Evolutionary conservation across 2,113 vertebrate genomes (phyloP), one percentile per base, ranked within the genome.

Genomic region (Stigmatopora nigra): DNA sequence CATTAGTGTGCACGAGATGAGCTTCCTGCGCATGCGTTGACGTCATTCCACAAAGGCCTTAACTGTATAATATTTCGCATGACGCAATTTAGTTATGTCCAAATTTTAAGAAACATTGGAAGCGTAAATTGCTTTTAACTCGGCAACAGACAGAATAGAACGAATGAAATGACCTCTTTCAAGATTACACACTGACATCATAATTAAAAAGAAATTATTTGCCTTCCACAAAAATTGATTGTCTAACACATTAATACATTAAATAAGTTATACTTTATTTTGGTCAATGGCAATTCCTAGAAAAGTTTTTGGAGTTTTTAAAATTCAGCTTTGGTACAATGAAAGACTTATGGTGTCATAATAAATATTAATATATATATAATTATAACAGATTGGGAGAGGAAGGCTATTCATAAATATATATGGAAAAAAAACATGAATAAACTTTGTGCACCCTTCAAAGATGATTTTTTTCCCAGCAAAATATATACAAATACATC

Each of bases 21-120:
- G 58, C 67, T 52, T 64, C 69, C 49, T 45, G 58, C 16, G 5
- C 7, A 44, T 2, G 48, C 20, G 20, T 52, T 87, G 84, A 87
- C 84, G 74, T 74, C 0, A 59, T 38, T 8, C 35, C n/a, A 4
- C 1, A 14, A 20, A 38, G 10, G 1, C 4, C 49, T 17, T 11
- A 5, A 53, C 20, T 53, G 20, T 15, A 14, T 3, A 25, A 5
- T 25, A 55, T 22, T 55, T 22, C 20, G 10, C 2, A 11, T 4
- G 19, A 22, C 20, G 10, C 13, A 7, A 0, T 55, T 19, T 52
- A 17, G 20, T 25, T 31, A 56, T 15, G 7, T 12, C 38, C 6
- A 41, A 41, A 8, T 41, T 2, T 4, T 20, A 12, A 55, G 2
- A 1, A 1, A 11, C 13, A 7, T 4, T 13, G 15, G 5, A 56